A percentile compares a stretch with the other conserved stretches of the same genome.
Evolutionary conservation across 2,113 vertebrate genomes (phyloP).

Genomic region (Hipposideros armiger): DNA sequence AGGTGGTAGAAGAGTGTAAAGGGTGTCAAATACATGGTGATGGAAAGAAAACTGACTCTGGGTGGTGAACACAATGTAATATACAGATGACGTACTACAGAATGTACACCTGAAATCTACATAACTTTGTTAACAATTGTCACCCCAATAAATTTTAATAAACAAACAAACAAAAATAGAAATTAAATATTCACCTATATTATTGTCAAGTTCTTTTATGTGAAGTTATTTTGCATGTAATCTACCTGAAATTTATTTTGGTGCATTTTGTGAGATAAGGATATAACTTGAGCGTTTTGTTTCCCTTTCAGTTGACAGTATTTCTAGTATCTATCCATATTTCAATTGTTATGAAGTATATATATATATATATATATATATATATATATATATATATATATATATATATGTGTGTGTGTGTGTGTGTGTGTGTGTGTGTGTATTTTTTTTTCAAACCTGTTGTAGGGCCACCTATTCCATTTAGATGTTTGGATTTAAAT

Average conservation of each 20-base stretch:
- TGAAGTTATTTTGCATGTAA: background rate
- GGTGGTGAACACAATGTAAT: too few species aligned
- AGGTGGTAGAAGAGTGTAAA: too few species aligned
- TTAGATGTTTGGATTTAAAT: slow-evolving; percentile 55
- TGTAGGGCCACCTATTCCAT: background rate
- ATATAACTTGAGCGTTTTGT: background rate
- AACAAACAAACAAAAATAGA: background rate
- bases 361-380: background rate
- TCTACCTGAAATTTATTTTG: background rate
- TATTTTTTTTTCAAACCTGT: background rate
- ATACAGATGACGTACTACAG: too few species aligned
- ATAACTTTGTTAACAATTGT: too few species aligned
- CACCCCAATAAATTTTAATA: too few species aligned
- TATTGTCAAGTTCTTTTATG: background rate
- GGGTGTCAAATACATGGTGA: too few species aligned
- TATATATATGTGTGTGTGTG: background rate
- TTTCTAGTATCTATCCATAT: background rate
- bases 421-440: too few species aligned
- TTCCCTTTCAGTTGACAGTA: background rate
- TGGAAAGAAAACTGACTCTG: too few species aligned
- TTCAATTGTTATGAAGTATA: background rate
- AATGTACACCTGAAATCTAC: too few species aligned
- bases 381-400: background rate
- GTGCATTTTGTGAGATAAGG: background rate
- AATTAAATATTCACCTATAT: slow-evolving; percentile 12